Conservation (phyloP, 2,113 vertebrate species). For the Marmota monax region DNA sequence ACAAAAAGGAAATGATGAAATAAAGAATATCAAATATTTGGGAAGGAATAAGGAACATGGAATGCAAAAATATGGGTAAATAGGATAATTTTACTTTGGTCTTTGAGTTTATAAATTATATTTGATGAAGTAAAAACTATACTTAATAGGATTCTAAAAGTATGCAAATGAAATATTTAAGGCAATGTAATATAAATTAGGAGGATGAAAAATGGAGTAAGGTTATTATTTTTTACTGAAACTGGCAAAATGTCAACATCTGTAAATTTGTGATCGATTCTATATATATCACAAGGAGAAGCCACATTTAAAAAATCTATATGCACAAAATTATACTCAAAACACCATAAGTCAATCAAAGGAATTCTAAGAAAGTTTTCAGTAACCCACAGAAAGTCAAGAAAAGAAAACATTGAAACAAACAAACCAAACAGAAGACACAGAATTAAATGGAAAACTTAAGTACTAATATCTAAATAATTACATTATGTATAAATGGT, state of each 20-base stretch:
- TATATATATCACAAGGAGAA: background rate
- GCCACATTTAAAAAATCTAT: background rate
- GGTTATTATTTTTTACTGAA: background rate
- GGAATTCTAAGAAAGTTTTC: background rate
- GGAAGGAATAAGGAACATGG: background rate
- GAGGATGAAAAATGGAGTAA: background rate
- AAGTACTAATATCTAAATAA: background rate
- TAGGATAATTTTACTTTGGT: background rate
- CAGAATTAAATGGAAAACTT: background rate
- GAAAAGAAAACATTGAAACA: background rate
- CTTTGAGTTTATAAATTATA: background rate
- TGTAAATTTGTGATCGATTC: background rate
- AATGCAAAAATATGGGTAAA: background rate
- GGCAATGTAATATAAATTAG: background rate
- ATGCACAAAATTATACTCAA: background rate
- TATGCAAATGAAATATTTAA: background rate
- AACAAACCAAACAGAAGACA: background rate
- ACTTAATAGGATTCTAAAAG: background rate
- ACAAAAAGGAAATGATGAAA: background rate
- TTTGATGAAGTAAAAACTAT: background rate
- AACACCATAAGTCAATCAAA: background rate
- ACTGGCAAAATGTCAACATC: background rate
- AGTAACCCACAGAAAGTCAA: background rate
- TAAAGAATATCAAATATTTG: background rate
- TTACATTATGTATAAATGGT: background rate